Conservation (phyloP, 2,888 invertebrate species). For the Xestia sexstrigata region DNA sequence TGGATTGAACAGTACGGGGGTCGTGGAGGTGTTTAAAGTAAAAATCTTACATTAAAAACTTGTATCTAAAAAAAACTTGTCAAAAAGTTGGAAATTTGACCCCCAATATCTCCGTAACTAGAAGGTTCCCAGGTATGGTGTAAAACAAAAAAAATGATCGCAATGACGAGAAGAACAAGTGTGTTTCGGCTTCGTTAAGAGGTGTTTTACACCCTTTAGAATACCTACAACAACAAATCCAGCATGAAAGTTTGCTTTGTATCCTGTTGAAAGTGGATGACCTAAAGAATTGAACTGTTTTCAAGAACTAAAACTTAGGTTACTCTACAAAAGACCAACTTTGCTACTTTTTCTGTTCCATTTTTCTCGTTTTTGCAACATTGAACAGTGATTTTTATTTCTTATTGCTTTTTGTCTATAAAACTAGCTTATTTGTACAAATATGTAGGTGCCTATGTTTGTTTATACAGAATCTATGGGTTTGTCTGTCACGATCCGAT, state of each 20-base stretch:
- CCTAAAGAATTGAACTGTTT: constrained; percentile 16
- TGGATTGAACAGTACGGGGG: too few relatives aligned
- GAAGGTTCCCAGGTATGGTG: too few relatives aligned
- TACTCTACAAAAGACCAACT: not conserved
- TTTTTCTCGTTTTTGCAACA: not conserved
- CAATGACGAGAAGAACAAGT: too few relatives aligned
- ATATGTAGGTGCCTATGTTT: not conserved
- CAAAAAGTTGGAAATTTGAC: too few relatives aligned
- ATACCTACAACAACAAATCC: not conserved
- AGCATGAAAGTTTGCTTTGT: not conserved
- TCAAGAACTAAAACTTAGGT: not conserved
- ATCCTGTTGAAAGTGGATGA: constrained; percentile 36
- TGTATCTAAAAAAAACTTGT: too few relatives aligned
- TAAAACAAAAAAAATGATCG: too few relatives aligned
- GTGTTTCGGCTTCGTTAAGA: too few relatives aligned
- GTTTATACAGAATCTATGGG: constrained; percentile 14
- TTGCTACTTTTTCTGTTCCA: not conserved
- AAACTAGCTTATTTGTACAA: too few relatives aligned
- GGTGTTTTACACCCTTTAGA: too few relatives aligned
- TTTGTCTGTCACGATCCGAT: constrained; percentile 59
- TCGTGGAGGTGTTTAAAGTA: too few relatives aligned
- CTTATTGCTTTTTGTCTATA: not conserved
- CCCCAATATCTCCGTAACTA: too few relatives aligned
- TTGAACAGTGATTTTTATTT: not conserved
- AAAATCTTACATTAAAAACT: too few relatives aligned